phyloP scores from a whole-genome alignment of 2,797 vertebrate species.

The Leucoraja ocellata region DNA sequence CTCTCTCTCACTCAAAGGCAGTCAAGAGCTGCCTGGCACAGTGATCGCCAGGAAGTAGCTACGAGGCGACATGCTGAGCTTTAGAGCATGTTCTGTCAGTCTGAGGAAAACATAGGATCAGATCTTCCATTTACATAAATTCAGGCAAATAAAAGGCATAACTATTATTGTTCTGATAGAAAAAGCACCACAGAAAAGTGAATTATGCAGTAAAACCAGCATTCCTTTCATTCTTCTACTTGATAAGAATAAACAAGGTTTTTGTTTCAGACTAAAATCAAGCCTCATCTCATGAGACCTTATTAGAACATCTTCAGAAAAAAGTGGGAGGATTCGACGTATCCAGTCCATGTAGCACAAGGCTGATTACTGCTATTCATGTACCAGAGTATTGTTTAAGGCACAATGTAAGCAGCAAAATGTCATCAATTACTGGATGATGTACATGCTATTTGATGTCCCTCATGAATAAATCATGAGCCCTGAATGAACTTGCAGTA shows the following conservation, averaged over 20 bases:
- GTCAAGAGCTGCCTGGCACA: background rate
- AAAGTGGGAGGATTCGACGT: background rate
- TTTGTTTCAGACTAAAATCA: too few species aligned
- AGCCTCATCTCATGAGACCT: background rate
- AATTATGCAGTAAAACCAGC: background rate
- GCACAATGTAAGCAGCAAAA: background rate
- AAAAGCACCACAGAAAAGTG: background rate
- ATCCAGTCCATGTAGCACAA: background rate
- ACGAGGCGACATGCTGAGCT: background rate
- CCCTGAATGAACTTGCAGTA: background rate
- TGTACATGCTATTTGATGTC: too few species aligned
- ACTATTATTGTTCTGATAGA: background rate
- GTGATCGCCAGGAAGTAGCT: background rate
- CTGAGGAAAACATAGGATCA: background rate
- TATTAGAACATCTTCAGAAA: background rate
- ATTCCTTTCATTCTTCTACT: background rate
- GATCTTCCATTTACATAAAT: background rate
- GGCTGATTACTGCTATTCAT: background rate
- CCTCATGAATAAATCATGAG: background rate
- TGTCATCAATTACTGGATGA: too few species aligned
- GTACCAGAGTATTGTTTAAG: background rate
- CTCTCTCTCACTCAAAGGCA: background rate
- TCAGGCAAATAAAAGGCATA: background rate
- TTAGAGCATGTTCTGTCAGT: too few species aligned
- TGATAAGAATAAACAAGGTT: background rate